Percentiles rank a stretch among this genome's conserved stretches.
phyloP scores from a whole-genome alignment of 2,888 invertebrate species.

The Rotaria magnacalcarata region DNA sequence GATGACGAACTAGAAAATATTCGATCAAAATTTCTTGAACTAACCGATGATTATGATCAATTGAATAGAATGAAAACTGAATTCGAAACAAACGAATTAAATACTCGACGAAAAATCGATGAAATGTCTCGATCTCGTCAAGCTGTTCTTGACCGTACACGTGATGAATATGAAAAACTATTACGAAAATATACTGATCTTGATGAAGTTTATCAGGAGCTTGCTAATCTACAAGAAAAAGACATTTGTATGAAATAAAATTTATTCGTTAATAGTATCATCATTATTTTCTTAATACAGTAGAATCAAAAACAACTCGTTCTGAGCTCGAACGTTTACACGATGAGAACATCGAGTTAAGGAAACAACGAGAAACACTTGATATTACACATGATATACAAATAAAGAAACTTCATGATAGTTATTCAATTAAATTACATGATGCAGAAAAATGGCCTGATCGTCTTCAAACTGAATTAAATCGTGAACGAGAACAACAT shows the following conservation, averaged over 20 bases:
- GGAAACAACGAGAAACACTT: conserved; percentile 31
- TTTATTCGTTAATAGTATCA: not conserved
- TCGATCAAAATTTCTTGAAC: not conserved
- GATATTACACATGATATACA: conserved; percentile 39
- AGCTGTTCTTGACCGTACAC: conserved; percentile 31
- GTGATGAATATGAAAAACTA: conserved; percentile 36
- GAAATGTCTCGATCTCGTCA: not conserved
- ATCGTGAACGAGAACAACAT: conserved; percentile 40
- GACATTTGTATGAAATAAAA: not conserved
- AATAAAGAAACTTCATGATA: conserved; percentile 40
- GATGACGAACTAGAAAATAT: not conserved
- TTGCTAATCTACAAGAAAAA: not conserved
- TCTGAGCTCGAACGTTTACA: not conserved
- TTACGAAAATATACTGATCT: conserved; percentile 5
- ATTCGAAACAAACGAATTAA: not conserved
- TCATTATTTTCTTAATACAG: not conserved
- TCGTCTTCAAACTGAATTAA: conserved; percentile 37
- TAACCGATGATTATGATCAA: not conserved
- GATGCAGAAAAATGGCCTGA: conserved; percentile 43
- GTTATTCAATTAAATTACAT: conserved; percentile 32
- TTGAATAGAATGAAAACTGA: not conserved
- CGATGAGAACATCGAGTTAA: not conserved
- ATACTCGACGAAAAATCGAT: conserved; percentile 15
- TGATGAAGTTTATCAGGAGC: conserved; percentile 3
- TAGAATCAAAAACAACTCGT: not conserved